These are phyloP conservation scores for Hirtodrosophila histrioides DNA, from an alignment of 2,888 invertebrate species.

Conservation along the genomic window DNA sequence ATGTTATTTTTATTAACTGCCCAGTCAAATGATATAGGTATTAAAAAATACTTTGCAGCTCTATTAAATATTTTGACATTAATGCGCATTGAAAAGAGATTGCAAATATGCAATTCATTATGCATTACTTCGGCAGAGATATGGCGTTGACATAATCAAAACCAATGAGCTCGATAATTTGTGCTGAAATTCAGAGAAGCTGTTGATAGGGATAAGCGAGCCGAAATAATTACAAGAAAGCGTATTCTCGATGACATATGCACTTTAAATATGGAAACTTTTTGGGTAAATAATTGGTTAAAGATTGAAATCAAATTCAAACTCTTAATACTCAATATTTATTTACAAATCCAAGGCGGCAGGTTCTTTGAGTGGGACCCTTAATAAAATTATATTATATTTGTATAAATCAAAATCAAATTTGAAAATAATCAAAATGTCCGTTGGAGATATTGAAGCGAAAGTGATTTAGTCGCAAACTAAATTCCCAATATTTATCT, in stretches of 20 bases:
- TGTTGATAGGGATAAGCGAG: conserved; percentile 31
- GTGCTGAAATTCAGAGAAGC: conserved; percentile 13
- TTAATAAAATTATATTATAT: too few species aligned
- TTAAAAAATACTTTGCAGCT: conserved; percentile 21
- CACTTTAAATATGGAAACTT: too few species aligned
- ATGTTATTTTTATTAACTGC: conserved; percentile 32
- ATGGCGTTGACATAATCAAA: conserved; percentile 55
- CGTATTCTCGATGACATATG: conserved; percentile 8
- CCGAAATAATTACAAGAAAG: conserved; percentile 14
- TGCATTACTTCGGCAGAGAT: conserved; percentile 18
- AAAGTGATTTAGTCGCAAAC: too few species aligned
- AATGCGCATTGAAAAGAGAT: conserved; percentile 45
- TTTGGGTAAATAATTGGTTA: too few species aligned
- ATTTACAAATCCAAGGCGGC: too few species aligned
- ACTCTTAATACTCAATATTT: too few species aligned
- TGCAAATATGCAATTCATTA: conserved; percentile 35
- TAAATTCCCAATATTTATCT: too few species aligned
- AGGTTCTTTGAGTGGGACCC: too few species aligned
- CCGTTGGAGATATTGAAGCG: too few species aligned
- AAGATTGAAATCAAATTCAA: too few species aligned
- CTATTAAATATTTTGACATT: conserved; percentile 51
- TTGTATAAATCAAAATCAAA: too few species aligned
- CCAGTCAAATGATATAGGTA: conserved; percentile 22
- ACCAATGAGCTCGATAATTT: conserved; percentile 35
- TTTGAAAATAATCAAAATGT: too few species aligned